Evolutionary conservation across 2,113 vertebrate genomes (phyloP).

Genomic region (Ranitomeya variabilis): DNA sequence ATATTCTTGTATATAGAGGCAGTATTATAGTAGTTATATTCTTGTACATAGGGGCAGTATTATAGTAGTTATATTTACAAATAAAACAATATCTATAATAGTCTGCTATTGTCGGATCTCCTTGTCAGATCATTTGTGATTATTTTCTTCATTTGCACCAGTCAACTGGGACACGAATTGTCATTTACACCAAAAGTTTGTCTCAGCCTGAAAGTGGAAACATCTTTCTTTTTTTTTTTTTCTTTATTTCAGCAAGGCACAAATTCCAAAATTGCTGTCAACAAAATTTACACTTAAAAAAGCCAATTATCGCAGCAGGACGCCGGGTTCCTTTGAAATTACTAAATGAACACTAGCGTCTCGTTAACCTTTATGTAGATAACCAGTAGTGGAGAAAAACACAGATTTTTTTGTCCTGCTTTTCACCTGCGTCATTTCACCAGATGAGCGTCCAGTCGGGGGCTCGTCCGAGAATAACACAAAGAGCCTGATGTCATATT

Average conservation of each 20-base stretch:
- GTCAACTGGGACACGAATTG: background rate
- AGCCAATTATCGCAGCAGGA: conserved; percentile 10
- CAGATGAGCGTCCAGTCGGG: background rate
- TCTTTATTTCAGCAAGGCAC: background rate
- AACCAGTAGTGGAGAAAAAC: background rate
- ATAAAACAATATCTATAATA: background rate
- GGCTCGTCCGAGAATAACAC: background rate
- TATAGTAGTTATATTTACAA: background rate
- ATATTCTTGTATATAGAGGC: background rate
- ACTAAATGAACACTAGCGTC: background rate
- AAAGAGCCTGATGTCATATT: background rate
- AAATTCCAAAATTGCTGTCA: background rate
- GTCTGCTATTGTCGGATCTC: background rate
- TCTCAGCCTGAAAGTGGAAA: background rate
- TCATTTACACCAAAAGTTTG: background rate
- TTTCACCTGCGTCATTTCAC: background rate
- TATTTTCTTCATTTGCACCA: background rate
- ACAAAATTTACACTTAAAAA: conserved; percentile 6
- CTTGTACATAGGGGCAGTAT: background rate
- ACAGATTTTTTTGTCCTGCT: background rate
- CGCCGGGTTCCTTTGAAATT: background rate
- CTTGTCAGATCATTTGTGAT: background rate
- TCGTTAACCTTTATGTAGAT: background rate
- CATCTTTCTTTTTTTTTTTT: background rate
- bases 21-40: too few species aligned